phyloP scores from a whole-genome alignment of 1,140 invertebrate genomes.

The Druon quercuslanigerum region DNA sequence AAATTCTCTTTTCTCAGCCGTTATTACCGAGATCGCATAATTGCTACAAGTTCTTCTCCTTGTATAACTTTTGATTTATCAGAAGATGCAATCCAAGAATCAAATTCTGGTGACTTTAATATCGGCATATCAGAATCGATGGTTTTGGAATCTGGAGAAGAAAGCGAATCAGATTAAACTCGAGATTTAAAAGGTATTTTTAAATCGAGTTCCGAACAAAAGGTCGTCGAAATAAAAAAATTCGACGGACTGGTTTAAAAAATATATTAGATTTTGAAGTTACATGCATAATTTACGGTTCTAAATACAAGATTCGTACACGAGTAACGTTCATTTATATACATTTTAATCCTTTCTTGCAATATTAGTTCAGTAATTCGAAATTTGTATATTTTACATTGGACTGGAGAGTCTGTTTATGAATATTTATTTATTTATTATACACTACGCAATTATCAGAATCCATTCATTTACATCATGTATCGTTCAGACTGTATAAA shows the following conservation, averaged over 20 bases:
- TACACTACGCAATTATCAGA: neutral
- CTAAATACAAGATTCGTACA: neutral
- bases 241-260: neutral
- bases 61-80: neutral
- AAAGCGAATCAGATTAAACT: too few species aligned
- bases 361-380: neutral
- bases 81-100: too few species aligned
- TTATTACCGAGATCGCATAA: conserved; percentile 55
- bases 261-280: conserved; percentile 20
- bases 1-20: conserved; percentile 63
- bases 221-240: too few species aligned
- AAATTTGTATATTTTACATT: neutral
- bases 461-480: neutral
- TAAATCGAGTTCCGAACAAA: too few species aligned
- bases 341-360: neutral
- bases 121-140: too few species aligned
- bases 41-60: conserved; percentile 41
- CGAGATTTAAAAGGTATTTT: too few species aligned
- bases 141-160: too few species aligned
- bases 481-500: neutral
- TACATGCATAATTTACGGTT: neutral
- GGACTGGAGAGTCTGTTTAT: neutral
- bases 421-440: too few species aligned
- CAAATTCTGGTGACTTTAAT: too few species aligned
- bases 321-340: conserved; percentile 3